Conservation (phyloP, 2,797 vertebrate species). For the Enteromius afrohamiltoni region DNA sequence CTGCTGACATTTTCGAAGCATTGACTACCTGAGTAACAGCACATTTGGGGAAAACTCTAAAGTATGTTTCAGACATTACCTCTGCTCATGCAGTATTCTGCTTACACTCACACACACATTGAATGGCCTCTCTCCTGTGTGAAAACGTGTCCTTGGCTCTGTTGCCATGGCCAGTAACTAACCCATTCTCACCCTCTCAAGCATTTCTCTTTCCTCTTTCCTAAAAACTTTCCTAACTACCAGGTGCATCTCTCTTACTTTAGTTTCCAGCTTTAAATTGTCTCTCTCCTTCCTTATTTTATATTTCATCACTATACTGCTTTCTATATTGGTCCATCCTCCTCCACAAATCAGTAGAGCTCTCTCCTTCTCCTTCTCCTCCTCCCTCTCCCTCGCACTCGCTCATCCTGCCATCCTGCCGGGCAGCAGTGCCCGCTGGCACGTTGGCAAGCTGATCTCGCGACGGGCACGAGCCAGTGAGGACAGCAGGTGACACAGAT, state of each 20-base stretch:
- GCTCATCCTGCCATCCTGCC: slow-evolving; percentile 53
- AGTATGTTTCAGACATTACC: slow-evolving; percentile 1
- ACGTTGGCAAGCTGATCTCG: slow-evolving; percentile 51
- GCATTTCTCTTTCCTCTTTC: slow-evolving; percentile 33
- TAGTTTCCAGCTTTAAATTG: slow-evolving; percentile 33
- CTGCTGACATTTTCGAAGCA: not conserved
- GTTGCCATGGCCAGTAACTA: slow-evolving; percentile 45
- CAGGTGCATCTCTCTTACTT: slow-evolving; percentile 32
- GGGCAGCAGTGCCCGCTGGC: slow-evolving; percentile 59
- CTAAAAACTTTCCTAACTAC: slow-evolving; percentile 48
- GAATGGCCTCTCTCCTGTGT: slow-evolving; percentile 35
- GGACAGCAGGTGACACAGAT: slow-evolving; percentile 67
- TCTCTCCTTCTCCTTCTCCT: slow-evolving; percentile 26
- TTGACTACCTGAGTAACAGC: not conserved
- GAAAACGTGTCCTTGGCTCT: slow-evolving; percentile 54
- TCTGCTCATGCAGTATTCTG: not conserved
- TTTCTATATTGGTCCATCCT: slow-evolving; percentile 48
- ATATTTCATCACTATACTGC: slow-evolving; percentile 45
- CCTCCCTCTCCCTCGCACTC: slow-evolving; percentile 20
- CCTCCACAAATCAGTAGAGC: slow-evolving; percentile 42
- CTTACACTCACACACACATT: slow-evolving; percentile 20
- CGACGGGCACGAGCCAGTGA: slow-evolving; percentile 52
- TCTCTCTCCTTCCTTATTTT: slow-evolving; percentile 20
- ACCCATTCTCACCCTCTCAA: slow-evolving; percentile 29
- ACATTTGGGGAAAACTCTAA: slow-evolving; percentile 2